phyloP scores from a whole-genome alignment of 2,797 vertebrate genomes.

The Cephalopachus bancanus region DNA sequence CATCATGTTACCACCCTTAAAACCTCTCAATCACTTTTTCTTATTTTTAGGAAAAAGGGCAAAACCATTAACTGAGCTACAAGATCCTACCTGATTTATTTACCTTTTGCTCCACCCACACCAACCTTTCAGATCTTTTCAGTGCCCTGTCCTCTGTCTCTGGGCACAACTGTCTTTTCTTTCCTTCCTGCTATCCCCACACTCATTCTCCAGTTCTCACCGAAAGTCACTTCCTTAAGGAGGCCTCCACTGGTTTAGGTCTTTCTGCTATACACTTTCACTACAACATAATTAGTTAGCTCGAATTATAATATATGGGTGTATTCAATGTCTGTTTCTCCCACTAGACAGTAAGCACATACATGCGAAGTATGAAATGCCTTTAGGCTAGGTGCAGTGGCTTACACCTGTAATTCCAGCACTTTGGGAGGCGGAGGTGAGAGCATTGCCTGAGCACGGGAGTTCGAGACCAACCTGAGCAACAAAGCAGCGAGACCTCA shows the following conservation, averaged over 20 bases:
- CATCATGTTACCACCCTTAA: not conserved
- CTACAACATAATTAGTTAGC: conserved; percentile 1
- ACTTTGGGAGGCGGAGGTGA: too few species aligned
- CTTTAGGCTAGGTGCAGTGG: too few species aligned
- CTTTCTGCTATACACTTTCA: not conserved
- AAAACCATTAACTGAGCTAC: not conserved
- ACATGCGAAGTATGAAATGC: not conserved
- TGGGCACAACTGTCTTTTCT: not conserved
- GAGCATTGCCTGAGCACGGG: too few species aligned
- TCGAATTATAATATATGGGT: not conserved
- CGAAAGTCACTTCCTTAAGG: not conserved
- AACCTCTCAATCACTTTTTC: not conserved
- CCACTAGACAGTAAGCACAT: not conserved
- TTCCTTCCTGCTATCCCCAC: not conserved
- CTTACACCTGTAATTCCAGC: too few species aligned
- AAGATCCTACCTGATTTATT: not conserved
- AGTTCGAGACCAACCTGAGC: too few species aligned
- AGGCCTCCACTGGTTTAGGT: not conserved
- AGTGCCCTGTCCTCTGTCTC: not conserved
- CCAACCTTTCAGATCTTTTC: not conserved
- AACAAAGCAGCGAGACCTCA: too few species aligned
- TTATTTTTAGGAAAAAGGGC: conserved; percentile 6
- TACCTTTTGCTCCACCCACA: not conserved
- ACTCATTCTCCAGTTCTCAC: not conserved
- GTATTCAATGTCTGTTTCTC: not conserved